Evolutionary conservation across 2,113 vertebrate species (phyloP), one percentile per base, ranked within the genome.

Genomic region (Pao palembangensis): DNA sequence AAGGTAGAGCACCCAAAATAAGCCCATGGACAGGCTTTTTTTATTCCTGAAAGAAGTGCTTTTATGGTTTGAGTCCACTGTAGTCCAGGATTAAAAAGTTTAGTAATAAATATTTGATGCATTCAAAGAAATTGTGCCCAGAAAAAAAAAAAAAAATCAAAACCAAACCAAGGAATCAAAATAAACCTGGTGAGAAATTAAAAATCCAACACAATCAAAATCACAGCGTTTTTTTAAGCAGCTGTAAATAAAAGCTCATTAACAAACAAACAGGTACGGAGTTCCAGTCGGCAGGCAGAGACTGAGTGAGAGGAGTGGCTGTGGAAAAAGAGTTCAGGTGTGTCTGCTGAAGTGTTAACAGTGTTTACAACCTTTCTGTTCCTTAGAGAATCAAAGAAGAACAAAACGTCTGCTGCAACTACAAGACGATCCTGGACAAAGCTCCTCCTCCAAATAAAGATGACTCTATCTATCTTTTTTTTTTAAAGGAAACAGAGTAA

Each of bases 291-390:
- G 28, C 28, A 7, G 28, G 5, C 43, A 15, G 43, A 3, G 16
- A 4, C 43, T 44, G 13, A 1, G 43, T 71, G 58, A 20, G 0
- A 6, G 51, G 34, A n/a, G 18, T 56, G 38, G 58, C 21, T 56
- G 12, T 41, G 51, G 19, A 52, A 38, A 58, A 55, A 70, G 14
- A 31, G 15, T 55, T 65, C 68, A 66, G 71, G 64, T 61, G 66
- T 42, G 59, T 73, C 50, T 43, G 42, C 50, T 28, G 15, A 59
- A 41, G 55, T 59, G 61, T n/a, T 57, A 14, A n/a, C 0, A 67
- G 34, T 74, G 78, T 76, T 83, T 83, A 81, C 60, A 76, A 48
- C 65, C 54, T 70, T 61, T 46, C 20, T 55, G 53, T 28, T 75
- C 73, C 68, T 46, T 10, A 7, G 68, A 65, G 61, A 74, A 28